Evolutionary conservation across 2,113 vertebrate species (phyloP).

Genomic region (Potamarius usumacintae): DNA sequence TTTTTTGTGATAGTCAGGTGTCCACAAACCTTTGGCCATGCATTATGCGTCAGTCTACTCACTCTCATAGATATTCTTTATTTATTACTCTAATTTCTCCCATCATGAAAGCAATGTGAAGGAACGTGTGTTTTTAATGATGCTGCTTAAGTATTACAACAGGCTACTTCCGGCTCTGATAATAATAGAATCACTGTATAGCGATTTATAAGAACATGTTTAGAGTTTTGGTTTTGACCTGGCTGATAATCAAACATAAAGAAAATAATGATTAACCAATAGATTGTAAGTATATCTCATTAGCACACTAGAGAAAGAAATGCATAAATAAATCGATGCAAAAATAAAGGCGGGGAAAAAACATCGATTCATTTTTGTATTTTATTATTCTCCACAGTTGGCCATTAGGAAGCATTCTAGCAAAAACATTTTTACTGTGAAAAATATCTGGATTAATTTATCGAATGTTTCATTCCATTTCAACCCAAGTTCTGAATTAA

Average conservation of each 20-base stretch:
- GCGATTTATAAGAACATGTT: background rate
- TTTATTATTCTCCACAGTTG: background rate
- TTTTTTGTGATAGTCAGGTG: too few species aligned
- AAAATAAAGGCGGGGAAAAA: background rate
- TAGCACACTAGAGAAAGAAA: background rate
- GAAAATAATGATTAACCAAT: too few species aligned
- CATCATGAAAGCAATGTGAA: background rate
- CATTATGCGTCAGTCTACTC: too few species aligned
- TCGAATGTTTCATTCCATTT: background rate
- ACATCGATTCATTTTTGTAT: too few species aligned
- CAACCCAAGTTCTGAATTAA: background rate
- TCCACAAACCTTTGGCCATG: too few species aligned
- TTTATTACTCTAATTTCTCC: too few species aligned
- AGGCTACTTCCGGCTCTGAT: too few species aligned
- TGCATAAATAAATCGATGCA: background rate
- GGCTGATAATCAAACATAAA: too few species aligned
- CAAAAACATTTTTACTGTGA: background rate
- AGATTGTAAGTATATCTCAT: background rate
- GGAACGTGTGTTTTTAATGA: background rate
- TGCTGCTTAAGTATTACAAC: background rate
- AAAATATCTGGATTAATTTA: background rate
- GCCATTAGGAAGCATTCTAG: background rate
- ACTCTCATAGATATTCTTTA: too few species aligned
- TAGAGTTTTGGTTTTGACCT: background rate
- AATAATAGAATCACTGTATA: background rate